Base-by-base conservation (phyloP, 2,888 invertebrate species). In the Automeris io region DNA sequence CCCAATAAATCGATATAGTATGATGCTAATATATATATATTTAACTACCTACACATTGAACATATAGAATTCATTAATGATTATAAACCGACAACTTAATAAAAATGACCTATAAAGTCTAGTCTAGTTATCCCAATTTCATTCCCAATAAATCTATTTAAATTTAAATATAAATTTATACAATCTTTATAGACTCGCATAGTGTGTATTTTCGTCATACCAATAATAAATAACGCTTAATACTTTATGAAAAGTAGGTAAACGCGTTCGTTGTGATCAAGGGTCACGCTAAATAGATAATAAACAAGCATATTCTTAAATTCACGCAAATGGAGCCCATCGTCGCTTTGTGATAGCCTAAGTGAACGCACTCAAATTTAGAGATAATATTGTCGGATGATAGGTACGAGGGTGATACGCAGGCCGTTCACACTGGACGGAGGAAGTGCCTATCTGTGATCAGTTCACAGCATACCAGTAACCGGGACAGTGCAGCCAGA, bases 341-440 rank as follows among this genome's bases (percentile, higher is more conserved):
- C 19, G 26, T 16, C 16, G 7, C 7, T 13, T 36, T 18, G 4
- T 29, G 12, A 13, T 18, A 18, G 37, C 32, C 31, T 18, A 25
- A 37, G 23, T 31, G 32, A 22, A 37, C 37, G 39, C 18, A 39
- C 39, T 26, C 22, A 22, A 39, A 39, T 39, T 39, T 39, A 34
- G 29, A 29, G 39, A 39, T 39, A 39, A 39, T 39, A 32, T 25
- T 33, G 36, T 36, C 32, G 36, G 36, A 33, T 37, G 37, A 23
- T 35, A 39, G 39, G 34, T 39, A 39, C 29, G 39, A 55, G 48
- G 31, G 42, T 49, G 75, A 78, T 77, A 76, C 37, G 43, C 51
- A 58, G 81, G 74, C 53, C 79, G 53, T 80, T 80, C 75, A 78
- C 77, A 63, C 67, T 60, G 54, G 39, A 31, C 46, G 51, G 57